phyloP scores from a whole-genome alignment of 2,888 invertebrate genomes.

The Dryococelus australis region DNA sequence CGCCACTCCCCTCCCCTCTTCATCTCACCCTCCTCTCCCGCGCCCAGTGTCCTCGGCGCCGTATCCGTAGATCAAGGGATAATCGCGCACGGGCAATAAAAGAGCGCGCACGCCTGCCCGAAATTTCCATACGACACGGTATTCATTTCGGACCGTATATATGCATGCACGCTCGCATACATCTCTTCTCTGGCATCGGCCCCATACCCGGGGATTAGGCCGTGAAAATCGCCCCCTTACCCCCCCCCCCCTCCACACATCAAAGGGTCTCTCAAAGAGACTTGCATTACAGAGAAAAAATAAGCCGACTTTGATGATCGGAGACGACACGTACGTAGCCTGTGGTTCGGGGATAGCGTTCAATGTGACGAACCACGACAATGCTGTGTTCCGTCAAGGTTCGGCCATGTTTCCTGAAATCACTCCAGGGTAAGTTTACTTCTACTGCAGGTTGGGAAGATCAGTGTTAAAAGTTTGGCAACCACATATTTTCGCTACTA shows the following conservation, averaged over 20 bases:
- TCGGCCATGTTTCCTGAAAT: no score
- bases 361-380: no score
- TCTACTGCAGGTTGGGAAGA: no score
- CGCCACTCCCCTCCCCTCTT: neutral
- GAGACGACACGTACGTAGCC: no score
- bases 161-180: neutral
- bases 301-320: no score
- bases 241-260: neutral
- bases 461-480: no score
- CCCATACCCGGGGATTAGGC: neutral
- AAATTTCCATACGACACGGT: neutral
- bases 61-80: neutral
- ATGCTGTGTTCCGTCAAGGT: no score
- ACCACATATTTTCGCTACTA: no score
- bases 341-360: no score
- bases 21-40: neutral
- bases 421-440: no score
- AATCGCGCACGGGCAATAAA: neutral
- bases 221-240: neutral
- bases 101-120: neutral
- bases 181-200: neutral
- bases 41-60: neutral
- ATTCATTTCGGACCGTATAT: slow-evolving; percentile 1
- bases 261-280: no score
- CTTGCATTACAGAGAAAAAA: no score